phyloP scores from a whole-genome alignment of 2,797 vertebrate species.

The Gallinago stenura region DNA sequence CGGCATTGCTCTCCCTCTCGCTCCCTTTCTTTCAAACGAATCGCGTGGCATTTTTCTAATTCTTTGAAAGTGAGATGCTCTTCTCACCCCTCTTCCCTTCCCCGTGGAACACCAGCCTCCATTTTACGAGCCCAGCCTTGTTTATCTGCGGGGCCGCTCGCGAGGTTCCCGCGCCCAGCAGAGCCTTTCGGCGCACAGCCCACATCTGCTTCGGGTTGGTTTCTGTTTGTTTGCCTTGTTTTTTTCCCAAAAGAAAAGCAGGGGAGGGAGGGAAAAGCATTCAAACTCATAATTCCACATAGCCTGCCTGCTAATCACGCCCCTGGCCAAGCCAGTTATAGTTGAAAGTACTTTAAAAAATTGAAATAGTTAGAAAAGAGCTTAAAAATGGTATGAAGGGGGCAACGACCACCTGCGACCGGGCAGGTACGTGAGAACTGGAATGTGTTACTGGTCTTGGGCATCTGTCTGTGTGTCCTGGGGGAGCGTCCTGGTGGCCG shows the following conservation, averaged over 20 bases:
- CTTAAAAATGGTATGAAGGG: not conserved
- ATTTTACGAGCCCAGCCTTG: conserved; percentile 22
- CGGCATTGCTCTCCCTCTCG: conserved; percentile 62
- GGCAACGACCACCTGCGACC: accelerated
- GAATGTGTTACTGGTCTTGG: accelerated
- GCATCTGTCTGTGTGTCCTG: accelerated
- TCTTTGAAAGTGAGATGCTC: conserved; percentile 57
- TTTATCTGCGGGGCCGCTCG: not conserved
- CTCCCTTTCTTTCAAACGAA: conserved; percentile 52
- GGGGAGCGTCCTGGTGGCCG: no score
- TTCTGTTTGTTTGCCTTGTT: conserved; percentile 18
- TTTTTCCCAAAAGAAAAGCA: not conserved
- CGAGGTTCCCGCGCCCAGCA: not conserved
- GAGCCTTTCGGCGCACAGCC: not conserved
- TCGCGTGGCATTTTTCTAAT: conserved; percentile 67
- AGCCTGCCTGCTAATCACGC: not conserved
- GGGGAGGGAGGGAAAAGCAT: not conserved
- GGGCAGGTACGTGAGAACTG: accelerated
- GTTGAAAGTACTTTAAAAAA: not conserved
- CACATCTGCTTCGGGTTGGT: conserved; percentile 48
- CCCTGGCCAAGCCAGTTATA: not conserved
- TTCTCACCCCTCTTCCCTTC: not conserved
- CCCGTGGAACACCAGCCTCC: not conserved
- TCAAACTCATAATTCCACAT: not conserved
- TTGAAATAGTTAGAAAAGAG: not conserved